phyloP scores from a whole-genome alignment of 2,113 vertebrate species.

The Hepsetus odoe region DNA sequence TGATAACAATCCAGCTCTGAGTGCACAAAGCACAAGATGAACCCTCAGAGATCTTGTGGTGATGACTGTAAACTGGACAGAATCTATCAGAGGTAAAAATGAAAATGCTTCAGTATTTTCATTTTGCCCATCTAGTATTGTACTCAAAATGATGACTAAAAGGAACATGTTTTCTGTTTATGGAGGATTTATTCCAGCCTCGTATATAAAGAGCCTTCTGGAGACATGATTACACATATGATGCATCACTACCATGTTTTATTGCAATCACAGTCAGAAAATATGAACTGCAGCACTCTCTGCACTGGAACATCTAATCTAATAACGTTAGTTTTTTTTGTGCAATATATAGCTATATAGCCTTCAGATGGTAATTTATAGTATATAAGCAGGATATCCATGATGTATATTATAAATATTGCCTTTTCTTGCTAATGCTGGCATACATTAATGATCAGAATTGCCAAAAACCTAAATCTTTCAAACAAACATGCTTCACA shows the following conservation, averaged over 20 bases:
- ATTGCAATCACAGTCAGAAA: not conserved
- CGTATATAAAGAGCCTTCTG: not conserved
- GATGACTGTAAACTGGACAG: not conserved
- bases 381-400: not conserved
- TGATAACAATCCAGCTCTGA: not conserved
- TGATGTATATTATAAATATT: not conserved
- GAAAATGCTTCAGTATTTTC: not conserved
- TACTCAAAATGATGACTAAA: not conserved
- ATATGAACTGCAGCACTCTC: not conserved
- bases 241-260: not conserved
- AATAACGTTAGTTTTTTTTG: not conserved
- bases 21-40: not conserved
- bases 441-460: not conserved
- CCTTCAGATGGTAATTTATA: not conserved
- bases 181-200: not conserved
- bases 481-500: not conserved
- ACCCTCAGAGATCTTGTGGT: not conserved
- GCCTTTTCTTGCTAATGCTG: no score
- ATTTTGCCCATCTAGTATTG: conserved; percentile 3
- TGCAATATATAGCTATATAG: not conserved
- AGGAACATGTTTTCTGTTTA: not conserved
- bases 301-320: not conserved
- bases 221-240: not conserved
- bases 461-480: not conserved
- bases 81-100: not conserved